A percentile compares a stretch with the other conserved stretches of the same genome.
These are phyloP conservation scores for Ceryle rudis DNA, from an alignment of 2,797 vertebrate genomes.

Conservation along the genomic window DNA sequence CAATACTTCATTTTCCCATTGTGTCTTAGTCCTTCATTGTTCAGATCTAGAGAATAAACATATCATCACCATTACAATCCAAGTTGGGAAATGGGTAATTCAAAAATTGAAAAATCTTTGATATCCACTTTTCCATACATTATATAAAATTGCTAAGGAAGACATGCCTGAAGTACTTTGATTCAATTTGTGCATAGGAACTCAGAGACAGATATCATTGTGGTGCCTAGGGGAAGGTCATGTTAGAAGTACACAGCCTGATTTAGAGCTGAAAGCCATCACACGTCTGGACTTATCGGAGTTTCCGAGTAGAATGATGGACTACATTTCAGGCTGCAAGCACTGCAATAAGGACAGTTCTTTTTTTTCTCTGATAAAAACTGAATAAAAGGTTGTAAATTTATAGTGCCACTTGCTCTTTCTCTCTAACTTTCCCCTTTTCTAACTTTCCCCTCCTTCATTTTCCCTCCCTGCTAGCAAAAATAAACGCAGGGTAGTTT, in stretches of 20 bases:
- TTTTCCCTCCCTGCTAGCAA: not conserved
- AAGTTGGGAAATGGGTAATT: not conserved
- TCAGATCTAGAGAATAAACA: conserved; percentile 28
- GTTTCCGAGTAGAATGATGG: conserved; percentile 68
- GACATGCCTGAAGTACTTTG: not conserved
- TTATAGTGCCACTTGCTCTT: not conserved
- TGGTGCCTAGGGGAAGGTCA: conserved; percentile 77
- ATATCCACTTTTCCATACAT: not conserved
- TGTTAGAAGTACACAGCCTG: conserved; percentile 71
- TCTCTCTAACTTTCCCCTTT: not conserved
- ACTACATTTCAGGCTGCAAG: conserved; percentile 68
- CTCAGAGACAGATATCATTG: not conserved
- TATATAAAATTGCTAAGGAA: not conserved
- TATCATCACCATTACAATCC: not conserved
- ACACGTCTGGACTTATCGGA: conserved; percentile 77
- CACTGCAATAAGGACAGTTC: conserved; percentile 69
- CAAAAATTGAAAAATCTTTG: not conserved
- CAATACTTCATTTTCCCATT: not conserved
- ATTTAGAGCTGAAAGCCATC: conserved; percentile 73
- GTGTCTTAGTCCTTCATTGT: not conserved
- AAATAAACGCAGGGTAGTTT: not conserved
- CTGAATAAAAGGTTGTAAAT: conserved; percentile 47
- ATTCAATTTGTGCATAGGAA: not conserved
- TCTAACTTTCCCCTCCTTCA: rapidly evolving
- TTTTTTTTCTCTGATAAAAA: not conserved